Base-by-base conservation (phyloP, 1,140 invertebrate species). In the Drosophila truncata region DNA sequence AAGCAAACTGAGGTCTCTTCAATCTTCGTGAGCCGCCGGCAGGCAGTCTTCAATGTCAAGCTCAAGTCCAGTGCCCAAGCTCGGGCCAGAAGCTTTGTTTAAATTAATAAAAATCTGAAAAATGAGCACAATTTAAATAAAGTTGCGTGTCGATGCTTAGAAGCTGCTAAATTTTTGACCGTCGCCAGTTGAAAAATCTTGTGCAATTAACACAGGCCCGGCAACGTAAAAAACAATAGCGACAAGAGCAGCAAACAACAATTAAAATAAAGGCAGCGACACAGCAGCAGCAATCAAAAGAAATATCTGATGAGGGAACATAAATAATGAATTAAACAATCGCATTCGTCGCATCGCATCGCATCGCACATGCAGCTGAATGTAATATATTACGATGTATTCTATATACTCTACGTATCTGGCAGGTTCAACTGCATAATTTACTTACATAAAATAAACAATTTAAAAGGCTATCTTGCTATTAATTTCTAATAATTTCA, bases 51-150 rank as follows among this genome's bases (percentile, higher is more conserved):
- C 77, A 79, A 73, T 79, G 76, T 79, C 77, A 79, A 79, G 66
- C 46, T 63, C 59, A 79, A 70, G 60, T 58, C 44, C 52, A 42
- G 25, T 37, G 37, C n/a, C 18, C 10, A 52, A 70, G 52, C 73
- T 31, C 42, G 11, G 25, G 20, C 18, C 47, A 16, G 23, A 46
- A 57, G 58, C 69, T 72, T 59, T 11, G 49, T 74, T 74, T 87
- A 74, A 85, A 87, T 83, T 87, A 64, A 88, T 78, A 83, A 49
- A 80, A 77, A 86, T 82, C 82, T 82, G 52, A 85, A 63, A 73
- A 80, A 73, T 65, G 58, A 63, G 52, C 49, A 60, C 71, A 77
- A 82, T 82, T 82, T 83, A 78, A 80, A 79, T 77, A 69, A 74
- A 90, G 78, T 88, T 84, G 85, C 84, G 84, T 88, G 84, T 54